phyloP scores from a whole-genome alignment of 2,888 invertebrate species.

The Melinaea menophilus region DNA sequence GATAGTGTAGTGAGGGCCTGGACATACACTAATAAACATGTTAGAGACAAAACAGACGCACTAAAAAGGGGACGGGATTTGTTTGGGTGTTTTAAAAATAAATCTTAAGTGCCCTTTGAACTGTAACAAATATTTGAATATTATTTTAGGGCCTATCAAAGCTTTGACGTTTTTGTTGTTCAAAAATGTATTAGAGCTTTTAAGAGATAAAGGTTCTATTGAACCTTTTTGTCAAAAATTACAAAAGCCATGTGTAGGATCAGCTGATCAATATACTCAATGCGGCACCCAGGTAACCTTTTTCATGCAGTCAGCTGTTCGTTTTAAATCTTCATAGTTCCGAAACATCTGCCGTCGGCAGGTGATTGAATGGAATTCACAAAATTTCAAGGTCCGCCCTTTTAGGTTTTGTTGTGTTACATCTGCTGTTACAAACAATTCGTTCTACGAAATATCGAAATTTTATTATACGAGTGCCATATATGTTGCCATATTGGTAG shows the following conservation, averaged over 20 bases:
- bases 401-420: conserved; percentile 22
- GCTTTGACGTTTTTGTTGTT: no score
- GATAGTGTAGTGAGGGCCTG: conserved; percentile 47
- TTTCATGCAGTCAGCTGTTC: conserved; percentile 65
- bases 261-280: conserved; percentile 53
- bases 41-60: conserved; percentile 69
- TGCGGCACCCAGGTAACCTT: conserved; percentile 48
- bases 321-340: conserved; percentile 59
- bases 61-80: conserved; percentile 54
- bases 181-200: no score
- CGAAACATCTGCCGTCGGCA: conserved; percentile 64
- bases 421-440: conserved; percentile 21
- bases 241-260: conserved; percentile 37
- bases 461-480: neutral
- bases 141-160: conserved; percentile 27
- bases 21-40: conserved; percentile 68
- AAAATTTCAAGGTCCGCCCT: conserved; percentile 38
- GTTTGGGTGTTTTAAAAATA: conserved; percentile 64
- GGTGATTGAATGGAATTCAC: conserved; percentile 59
- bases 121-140: conserved; percentile 28
- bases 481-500: neutral
- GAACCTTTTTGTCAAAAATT: neutral
- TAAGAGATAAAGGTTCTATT: neutral
- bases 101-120: conserved; percentile 51
- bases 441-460: neutral